phyloP scores from a whole-genome alignment of 2,797 vertebrate genomes.

The Sebastes paucispinis region DNA sequence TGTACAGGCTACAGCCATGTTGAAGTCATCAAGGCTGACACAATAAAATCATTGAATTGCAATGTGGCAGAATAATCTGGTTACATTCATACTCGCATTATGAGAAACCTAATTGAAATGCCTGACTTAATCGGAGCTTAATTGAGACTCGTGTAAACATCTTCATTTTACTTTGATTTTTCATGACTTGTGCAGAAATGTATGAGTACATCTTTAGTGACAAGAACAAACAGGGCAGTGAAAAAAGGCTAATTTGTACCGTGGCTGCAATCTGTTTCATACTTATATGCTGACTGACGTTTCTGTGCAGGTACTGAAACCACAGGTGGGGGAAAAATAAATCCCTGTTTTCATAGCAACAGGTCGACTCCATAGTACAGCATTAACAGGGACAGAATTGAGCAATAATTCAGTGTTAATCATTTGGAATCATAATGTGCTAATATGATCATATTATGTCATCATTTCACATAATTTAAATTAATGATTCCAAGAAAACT shows the following conservation, averaged over 20 bases:
- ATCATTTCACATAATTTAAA: neutral
- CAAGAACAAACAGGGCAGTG: neutral
- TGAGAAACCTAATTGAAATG: constrained; percentile 32
- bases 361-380: neutral
- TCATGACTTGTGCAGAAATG: neutral
- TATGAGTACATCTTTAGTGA: neutral
- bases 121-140: constrained; percentile 41
- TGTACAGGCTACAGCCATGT: neutral
- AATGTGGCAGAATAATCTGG: constrained; percentile 24
- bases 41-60: constrained; percentile 5
- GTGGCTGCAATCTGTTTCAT: neutral
- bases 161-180: neutral
- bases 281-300: neutral
- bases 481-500: neutral
- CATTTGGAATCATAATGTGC: neutral
- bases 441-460: neutral
- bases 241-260: neutral
- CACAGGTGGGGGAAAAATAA: neutral
- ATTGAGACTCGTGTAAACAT: constrained; percentile 29
- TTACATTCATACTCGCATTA: constrained; percentile 21
- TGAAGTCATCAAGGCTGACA: constrained; percentile 12
- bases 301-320: neutral
- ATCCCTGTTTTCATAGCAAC: constrained; percentile 26
- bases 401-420: neutral
- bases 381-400: neutral